These are phyloP conservation scores for Daphoenositta chrysoptera DNA, from an alignment of 2,113 vertebrate species.

Conservation along the genomic window DNA sequence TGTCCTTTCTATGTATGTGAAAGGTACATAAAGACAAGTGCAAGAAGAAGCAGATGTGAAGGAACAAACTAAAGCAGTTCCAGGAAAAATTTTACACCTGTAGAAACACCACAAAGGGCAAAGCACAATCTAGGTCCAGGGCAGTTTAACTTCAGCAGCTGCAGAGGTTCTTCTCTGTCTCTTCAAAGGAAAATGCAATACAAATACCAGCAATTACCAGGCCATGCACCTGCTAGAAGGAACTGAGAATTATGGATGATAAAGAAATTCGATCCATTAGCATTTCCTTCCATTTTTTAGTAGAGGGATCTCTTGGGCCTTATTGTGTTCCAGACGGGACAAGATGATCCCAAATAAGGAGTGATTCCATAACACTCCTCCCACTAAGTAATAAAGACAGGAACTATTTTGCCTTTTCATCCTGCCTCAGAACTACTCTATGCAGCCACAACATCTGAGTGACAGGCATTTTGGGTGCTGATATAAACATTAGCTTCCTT, in stretches of 20 bases:
- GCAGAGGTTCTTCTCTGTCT: background rate
- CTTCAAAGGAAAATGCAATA: background rate
- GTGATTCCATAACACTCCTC: background rate
- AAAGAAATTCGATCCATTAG: background rate
- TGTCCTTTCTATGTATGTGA: background rate
- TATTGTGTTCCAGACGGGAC: background rate
- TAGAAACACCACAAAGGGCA: background rate
- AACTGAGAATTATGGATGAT: background rate
- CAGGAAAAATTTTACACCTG: background rate
- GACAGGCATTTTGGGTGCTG: background rate
- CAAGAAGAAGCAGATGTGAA: background rate
- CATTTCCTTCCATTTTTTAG: background rate
- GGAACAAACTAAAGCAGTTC: background rate
- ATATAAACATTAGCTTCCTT: background rate
- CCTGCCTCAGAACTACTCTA: background rate
- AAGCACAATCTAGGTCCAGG: background rate
- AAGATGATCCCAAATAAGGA: fast-evolving
- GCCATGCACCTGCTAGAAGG: background rate
- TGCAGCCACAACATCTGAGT: background rate
- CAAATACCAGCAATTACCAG: background rate
- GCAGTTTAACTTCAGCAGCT: background rate
- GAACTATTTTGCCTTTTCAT: background rate
- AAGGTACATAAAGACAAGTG: background rate
- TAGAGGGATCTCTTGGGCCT: background rate
- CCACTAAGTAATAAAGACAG: background rate